phyloP scores from a whole-genome alignment of 2,888 invertebrate genomes.

The Daptonema setosum region DNA sequence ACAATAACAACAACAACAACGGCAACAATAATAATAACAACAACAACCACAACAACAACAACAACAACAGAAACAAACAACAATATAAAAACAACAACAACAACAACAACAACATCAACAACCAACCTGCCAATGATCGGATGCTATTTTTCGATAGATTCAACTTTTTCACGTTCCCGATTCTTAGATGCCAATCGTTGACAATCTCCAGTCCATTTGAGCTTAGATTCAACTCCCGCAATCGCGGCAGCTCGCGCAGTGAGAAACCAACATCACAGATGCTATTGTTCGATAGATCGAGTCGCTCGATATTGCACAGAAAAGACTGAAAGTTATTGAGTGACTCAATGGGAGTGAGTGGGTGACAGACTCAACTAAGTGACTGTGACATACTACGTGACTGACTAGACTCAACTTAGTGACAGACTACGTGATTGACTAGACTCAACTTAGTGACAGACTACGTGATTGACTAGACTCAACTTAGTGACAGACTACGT shows the following conservation, averaged over 20 bases:
- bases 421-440: too few relatives aligned
- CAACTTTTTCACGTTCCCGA: constrained; percentile 66
- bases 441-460: too few relatives aligned
- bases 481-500: too few relatives aligned
- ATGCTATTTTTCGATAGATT: constrained; percentile 66
- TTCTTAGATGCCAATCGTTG: constrained; percentile 51
- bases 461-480: too few relatives aligned
- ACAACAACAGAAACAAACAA: neutral
- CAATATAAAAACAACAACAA: neutral
- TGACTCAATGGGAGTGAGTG: too few relatives aligned
- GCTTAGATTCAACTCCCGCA: constrained; percentile 53
- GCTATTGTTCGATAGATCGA: constrained; percentile 45
- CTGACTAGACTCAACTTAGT: too few relatives aligned
- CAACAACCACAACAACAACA: neutral
- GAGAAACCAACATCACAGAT: constrained; percentile 45
- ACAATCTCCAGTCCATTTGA: constrained; percentile 48
- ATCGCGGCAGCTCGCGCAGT: constrained; percentile 51
- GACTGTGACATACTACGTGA: neutral
- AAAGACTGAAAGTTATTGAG: constrained; percentile 30
- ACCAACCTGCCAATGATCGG: constrained; percentile 24
- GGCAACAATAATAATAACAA: neutral
- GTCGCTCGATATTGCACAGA: constrained; percentile 35
- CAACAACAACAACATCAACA: neutral
- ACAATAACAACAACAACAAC: neutral
- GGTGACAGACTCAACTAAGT: neutral